Percentiles rank a stretch among this genome's conserved stretches.
Conservation (phyloP, 2,113 vertebrate species). For the Sisor rabdophorus region DNA sequence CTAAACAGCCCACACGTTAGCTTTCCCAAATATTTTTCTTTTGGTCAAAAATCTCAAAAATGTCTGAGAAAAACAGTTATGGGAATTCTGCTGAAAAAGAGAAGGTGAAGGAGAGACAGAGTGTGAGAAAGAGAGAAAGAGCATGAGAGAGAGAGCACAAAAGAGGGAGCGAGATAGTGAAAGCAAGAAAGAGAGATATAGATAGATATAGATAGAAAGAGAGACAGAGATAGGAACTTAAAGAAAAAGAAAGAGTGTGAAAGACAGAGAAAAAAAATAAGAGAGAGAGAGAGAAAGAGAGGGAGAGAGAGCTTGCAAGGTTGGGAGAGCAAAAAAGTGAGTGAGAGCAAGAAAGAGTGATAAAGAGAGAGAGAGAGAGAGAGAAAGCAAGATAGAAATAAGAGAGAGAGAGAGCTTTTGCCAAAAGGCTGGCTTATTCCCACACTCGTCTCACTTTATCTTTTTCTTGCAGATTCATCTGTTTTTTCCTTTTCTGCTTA, state of each 20-base stretch:
- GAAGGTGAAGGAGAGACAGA: no score
- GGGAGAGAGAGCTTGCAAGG: background rate
- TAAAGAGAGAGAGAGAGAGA: constrained; percentile 30
- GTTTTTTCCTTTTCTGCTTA: background rate
- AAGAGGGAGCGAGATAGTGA: no score
- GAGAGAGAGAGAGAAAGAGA: constrained; percentile 26
- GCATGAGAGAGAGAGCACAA: no score
- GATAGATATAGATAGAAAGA: constrained; percentile 21
- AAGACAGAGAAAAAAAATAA: constrained; percentile 17
- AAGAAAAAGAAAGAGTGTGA: constrained; percentile 24
- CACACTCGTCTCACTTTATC: constrained; percentile 61
- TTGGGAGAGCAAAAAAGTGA: background rate
- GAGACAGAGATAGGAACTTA: constrained; percentile 28
- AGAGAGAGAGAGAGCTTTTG: constrained; percentile 38
- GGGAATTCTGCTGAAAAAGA: constrained; percentile 47
- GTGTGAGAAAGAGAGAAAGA: no score
- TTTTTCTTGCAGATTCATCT: constrained; percentile 7
- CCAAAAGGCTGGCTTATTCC: constrained; percentile 71
- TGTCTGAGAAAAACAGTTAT: constrained; percentile 66
- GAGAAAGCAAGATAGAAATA: constrained; percentile 24
- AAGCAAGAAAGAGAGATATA: no score
- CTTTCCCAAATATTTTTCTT: constrained; percentile 67
- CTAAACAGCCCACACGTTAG: constrained; percentile 52
- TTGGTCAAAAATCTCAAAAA: constrained; percentile 66
- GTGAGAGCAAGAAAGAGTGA: constrained; percentile 36